A percentile compares a stretch with the other conserved stretches of the same genome.
Evolutionary conservation across 2,888 invertebrate species (phyloP).

Genomic region (Parochlus steinenii): DNA sequence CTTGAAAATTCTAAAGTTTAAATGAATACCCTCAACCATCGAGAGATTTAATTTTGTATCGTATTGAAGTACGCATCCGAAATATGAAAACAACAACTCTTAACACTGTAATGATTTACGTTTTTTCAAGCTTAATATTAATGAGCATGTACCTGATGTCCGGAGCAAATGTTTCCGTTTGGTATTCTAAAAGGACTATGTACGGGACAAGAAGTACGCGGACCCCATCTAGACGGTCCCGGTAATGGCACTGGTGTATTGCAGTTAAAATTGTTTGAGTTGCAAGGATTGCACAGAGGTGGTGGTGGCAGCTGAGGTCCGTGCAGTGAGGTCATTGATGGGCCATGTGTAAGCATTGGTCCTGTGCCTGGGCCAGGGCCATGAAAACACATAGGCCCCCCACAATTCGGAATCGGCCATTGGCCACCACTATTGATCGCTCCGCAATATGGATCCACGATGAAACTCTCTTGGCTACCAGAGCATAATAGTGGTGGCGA

Average conservation of each 20-base stretch:
- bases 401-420: constrained; percentile 24
- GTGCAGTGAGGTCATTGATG: constrained; percentile 22
- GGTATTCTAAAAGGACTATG: constrained; percentile 32
- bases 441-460: constrained; percentile 31
- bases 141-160: constrained; percentile 31
- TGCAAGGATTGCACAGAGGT: constrained; percentile 30
- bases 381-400: constrained; percentile 23
- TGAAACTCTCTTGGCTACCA: constrained; percentile 35
- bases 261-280: constrained; percentile 29
- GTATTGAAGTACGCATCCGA: too few species aligned
- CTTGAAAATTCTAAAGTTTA: too few species aligned
- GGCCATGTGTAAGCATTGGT: constrained; percentile 17
- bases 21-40: too few species aligned
- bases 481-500: constrained; percentile 34
- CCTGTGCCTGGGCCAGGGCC: constrained; percentile 21
- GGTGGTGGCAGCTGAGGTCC: constrained; percentile 28
- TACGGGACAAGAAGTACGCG: constrained; percentile 31
- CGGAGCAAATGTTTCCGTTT: constrained; percentile 31
- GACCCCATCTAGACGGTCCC: constrained; percentile 29
- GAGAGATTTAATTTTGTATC: too few species aligned
- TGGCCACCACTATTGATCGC: constrained; percentile 21
- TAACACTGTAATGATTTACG: too few species aligned
- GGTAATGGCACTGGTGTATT: constrained; percentile 30
- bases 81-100: too few species aligned
- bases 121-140: not conserved